Percentiles rank a stretch among this genome's conserved stretches.
Evolutionary conservation across 1,140 invertebrate genomes (phyloP).

Genomic region (Dysdera silvatica): DNA sequence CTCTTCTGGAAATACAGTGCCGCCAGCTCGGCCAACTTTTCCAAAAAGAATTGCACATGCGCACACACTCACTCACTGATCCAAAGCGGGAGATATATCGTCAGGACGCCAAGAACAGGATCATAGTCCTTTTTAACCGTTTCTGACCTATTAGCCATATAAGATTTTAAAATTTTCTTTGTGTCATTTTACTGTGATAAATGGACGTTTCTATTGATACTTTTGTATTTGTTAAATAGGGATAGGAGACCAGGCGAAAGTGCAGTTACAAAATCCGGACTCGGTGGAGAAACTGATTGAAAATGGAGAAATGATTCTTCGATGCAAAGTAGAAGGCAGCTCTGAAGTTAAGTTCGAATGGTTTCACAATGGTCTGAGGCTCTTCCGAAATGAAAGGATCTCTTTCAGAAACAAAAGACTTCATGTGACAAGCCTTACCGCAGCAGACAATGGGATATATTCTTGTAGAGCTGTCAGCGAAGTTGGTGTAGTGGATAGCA

Average conservation of each 20-base stretch:
- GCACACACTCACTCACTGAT: too few species aligned
- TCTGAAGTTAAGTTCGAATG: constrained; percentile 63
- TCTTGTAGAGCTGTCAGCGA: constrained; percentile 58
- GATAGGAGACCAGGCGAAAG: constrained; percentile 56
- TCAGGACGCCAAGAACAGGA: too few species aligned
- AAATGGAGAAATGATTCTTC: constrained; percentile 57
- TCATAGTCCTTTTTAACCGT: too few species aligned
- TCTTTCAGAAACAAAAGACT: constrained; percentile 56
- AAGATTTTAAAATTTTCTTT: too few species aligned
- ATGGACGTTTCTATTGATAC: neutral
- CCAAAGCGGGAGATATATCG: too few species aligned
- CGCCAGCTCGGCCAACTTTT: too few species aligned
- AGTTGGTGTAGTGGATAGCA: constrained; percentile 53
- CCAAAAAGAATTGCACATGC: too few species aligned
- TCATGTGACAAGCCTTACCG: constrained; percentile 52
- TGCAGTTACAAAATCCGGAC: constrained; percentile 56
- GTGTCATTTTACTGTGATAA: too few species aligned
- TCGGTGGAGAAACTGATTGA: constrained; percentile 47
- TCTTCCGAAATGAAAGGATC: constrained; percentile 53
- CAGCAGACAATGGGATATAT: constrained; percentile 63
- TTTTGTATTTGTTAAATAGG: constrained; percentile 47
- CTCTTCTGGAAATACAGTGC: too few species aligned
- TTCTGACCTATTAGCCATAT: too few species aligned
- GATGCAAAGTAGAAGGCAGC: constrained; percentile 64
- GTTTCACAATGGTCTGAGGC: constrained; percentile 61